A percentile compares a stretch with the other conserved stretches of the same genome.
Conservation (phyloP, 2,888 invertebrate genomes). For the Heliothis peltigera region DNA sequence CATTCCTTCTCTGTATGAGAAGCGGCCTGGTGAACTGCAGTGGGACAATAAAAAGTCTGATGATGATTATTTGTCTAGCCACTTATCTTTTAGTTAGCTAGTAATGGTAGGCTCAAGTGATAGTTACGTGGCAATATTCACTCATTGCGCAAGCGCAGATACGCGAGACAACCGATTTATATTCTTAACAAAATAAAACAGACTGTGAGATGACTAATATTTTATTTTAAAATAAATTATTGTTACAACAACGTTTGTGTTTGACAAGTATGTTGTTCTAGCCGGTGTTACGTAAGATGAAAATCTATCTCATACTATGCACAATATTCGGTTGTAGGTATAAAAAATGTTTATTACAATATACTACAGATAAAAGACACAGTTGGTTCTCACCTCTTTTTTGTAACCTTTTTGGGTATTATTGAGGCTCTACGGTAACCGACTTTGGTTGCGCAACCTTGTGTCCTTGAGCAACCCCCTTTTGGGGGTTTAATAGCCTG, state of each 20-base stretch:
- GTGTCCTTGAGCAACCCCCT: slow-evolving; percentile 8
- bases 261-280: slow-evolving; percentile 58
- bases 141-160: background rate
- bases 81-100: no score
- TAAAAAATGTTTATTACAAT: slow-evolving; percentile 44
- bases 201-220: slow-evolving; percentile 51
- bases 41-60: no score
- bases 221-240: slow-evolving; percentile 60
- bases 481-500: slow-evolving; percentile 16
- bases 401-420: slow-evolving; percentile 6
- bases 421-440: slow-evolving; percentile 10
- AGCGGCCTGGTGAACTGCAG: no score
- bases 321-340: slow-evolving; percentile 48
- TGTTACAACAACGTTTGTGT: slow-evolving; percentile 57
- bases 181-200: background rate
- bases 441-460: slow-evolving; percentile 5
- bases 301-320: slow-evolving; percentile 42
- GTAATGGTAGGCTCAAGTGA: no score
- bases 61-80: no score
- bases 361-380: slow-evolving; percentile 55
- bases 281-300: slow-evolving; percentile 43
- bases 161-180: background rate
- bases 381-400: slow-evolving; percentile 41
- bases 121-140: no score
- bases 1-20: no score